Evolutionary conservation across 2,113 vertebrate species (phyloP), one percentile per base, ranked within the genome.

Genomic region (Dipodomys ordii): DNA sequence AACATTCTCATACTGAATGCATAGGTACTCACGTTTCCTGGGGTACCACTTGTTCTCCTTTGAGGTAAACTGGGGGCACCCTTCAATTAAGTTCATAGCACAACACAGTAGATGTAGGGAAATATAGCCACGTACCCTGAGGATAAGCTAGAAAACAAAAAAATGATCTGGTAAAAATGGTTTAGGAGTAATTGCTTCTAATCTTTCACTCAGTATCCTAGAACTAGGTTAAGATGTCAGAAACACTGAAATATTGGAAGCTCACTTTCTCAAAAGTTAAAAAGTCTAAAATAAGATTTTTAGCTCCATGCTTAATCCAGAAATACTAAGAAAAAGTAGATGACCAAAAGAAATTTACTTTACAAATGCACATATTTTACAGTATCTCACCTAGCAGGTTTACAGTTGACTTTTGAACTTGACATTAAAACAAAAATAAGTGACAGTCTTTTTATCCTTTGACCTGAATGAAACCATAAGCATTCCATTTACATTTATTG

Each of bases 161-260:
- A n/a, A 49, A 49, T 60, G 57, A 88, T 32, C 84, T 30, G 28
- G 35, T 88, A 35, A 28, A 83, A 86, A 32, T 69, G 35, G 18
- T 67, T 32, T 62, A 30, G 87, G n/a, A 86, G 60, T 44, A 93
- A 94, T 79, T 82, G 30, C 22, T 74, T 93, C 78, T 79, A 35
- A 49, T 85, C 39, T 87, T 91, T 11, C 20, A 22, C 6, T 71
- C 49, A 32, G 30, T 49, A 71, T 74, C 69, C 11, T 73, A 82
- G 91, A 84, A 84, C 32, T 84, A 79, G 77, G 69, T 64, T 88
- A 93, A 97, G 95, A 72, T 49, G 79, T 93, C 73, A 94, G 18
- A n/a, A 60, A 32, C 30, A 53, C 13, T 68, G 81, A 85, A 93
- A 91, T 68, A 62, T 71, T 78, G 83, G 91, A 35, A 86, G 53